Conservation (phyloP, 2,113 vertebrate genomes). For the Scopus umbretta region DNA sequence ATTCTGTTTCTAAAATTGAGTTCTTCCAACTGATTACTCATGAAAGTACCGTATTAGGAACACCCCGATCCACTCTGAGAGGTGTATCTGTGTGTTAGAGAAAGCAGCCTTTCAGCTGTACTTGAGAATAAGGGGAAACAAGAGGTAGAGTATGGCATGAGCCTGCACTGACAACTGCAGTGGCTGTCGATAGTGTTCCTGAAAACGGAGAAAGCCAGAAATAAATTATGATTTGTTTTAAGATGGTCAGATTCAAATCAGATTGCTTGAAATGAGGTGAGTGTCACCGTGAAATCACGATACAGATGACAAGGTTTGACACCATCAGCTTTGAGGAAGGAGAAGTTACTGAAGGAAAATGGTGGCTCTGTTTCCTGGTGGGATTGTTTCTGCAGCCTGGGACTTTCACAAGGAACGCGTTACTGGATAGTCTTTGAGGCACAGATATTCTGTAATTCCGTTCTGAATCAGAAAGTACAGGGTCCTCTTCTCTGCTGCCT, state of each 20-base stretch:
- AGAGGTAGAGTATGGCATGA: neutral
- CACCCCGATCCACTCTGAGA: neutral
- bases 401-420: neutral
- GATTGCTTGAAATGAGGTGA: neutral
- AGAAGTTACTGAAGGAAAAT: neutral
- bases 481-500: neutral
- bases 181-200: neutral
- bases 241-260: neutral
- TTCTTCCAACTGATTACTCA: conserved; percentile 63
- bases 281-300: neutral
- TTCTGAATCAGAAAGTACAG: neutral
- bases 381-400: neutral
- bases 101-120: neutral
- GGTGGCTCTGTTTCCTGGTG: neutral
- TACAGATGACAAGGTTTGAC: neutral
- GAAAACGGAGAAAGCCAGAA: neutral
- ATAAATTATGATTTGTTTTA: neutral
- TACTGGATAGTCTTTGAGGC: neutral
- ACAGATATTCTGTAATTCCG: neutral
- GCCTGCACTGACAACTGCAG: neutral
- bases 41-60: conserved; percentile 10
- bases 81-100: neutral
- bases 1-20: conserved; percentile 78
- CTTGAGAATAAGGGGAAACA: neutral
- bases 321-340: neutral